These are phyloP conservation scores for Porites divaricata DNA, from an alignment of 92 coral and sea anemone species.

Conservation along the genomic window DNA sequence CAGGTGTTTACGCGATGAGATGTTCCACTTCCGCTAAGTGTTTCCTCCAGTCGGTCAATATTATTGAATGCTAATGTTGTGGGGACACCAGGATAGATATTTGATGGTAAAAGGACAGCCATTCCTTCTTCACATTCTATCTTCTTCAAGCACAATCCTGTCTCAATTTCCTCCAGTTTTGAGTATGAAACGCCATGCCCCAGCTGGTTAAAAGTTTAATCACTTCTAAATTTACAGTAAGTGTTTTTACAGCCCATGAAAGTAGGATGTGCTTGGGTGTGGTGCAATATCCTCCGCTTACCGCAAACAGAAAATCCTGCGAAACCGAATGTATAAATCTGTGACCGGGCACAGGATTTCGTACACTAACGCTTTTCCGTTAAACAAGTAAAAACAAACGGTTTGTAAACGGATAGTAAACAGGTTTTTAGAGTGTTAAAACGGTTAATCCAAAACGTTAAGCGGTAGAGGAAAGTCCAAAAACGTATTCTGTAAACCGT, in stretches of 20 bases:
- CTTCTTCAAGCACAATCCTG: slow-evolving; percentile 63
- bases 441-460: too few species aligned
- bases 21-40: slow-evolving; percentile 55
- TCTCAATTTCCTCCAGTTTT: slow-evolving; percentile 70
- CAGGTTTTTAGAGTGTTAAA: too few species aligned
- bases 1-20: slow-evolving; percentile 54
- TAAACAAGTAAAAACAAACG: too few species aligned
- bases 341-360: too few species aligned
- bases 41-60: slow-evolving; percentile 70
- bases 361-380: too few species aligned
- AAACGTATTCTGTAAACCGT: too few species aligned
- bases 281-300: slow-evolving; percentile 50
- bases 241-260: slow-evolving; percentile 60
- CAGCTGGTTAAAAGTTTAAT: slow-evolving; percentile 55
- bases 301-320: slow-evolving; percentile 58
- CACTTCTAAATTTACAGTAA: slow-evolving; percentile 52
- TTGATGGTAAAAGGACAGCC: slow-evolving; percentile 43
- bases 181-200: slow-evolving; percentile 66
- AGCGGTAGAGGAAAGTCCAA: too few species aligned
- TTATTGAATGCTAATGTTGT: slow-evolving; percentile 29
- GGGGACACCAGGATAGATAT: slow-evolving; percentile 48
- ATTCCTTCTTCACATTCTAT: slow-evolving; percentile 19
- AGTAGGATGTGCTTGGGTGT: slow-evolving; percentile 65
- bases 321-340: slow-evolving; percentile 47
- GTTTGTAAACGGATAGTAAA: too few species aligned